Conservation (phyloP, 2,113 vertebrate genomes). For the Manacus vitellinus region DNA sequence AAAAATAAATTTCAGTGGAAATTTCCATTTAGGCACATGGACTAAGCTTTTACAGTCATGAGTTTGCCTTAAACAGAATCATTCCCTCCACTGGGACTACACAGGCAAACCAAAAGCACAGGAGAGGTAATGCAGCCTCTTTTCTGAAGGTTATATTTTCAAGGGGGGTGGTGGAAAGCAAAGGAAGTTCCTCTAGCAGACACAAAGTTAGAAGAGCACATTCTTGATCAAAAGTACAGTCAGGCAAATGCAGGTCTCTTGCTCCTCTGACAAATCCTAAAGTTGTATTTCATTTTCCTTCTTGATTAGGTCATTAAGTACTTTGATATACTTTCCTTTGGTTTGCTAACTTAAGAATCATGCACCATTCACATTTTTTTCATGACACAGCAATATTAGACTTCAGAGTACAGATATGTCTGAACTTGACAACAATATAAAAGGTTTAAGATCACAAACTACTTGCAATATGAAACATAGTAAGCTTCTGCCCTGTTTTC, state of each 20-base stretch:
- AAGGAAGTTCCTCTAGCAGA: not conserved
- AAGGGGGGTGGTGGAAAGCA: not conserved
- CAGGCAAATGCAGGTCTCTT: not conserved
- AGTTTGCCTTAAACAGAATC: not conserved
- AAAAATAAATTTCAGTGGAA: not conserved
- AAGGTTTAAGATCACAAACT: not conserved
- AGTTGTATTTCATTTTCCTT: not conserved
- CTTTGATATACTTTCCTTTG: not conserved
- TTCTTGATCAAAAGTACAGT: not conserved
- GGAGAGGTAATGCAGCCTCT: not conserved
- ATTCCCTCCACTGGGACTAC: not conserved
- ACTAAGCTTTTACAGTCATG: fast-evolving
- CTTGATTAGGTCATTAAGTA: not conserved
- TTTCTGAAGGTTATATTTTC: not conserved
- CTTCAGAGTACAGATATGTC: not conserved
- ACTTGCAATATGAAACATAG: not conserved
- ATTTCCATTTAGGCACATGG: not conserved
- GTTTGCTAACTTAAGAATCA: not conserved
- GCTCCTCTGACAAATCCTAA: not conserved
- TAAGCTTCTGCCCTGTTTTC: not conserved
- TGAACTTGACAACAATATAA: not conserved
- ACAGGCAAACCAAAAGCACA: not conserved
- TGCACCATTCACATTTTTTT: not conserved
- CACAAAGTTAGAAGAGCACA: not conserved
- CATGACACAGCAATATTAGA: not conserved